Evolutionary conservation across 1,140 invertebrate genomes (phyloP).

Genomic region (Tetramorium simillimum): DNA sequence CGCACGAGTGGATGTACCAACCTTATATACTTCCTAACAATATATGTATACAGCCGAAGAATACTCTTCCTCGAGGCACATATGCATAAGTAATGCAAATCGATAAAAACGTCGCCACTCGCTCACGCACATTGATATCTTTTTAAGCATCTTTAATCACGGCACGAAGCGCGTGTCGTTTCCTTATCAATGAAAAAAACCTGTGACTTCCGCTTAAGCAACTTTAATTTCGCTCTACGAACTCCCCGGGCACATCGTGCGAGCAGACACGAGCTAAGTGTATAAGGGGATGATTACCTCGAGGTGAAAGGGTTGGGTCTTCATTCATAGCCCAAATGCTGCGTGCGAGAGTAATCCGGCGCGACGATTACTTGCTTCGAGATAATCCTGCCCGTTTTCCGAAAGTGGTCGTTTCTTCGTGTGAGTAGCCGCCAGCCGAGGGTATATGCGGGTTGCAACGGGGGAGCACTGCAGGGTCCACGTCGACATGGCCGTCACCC

Average conservation of each 20-base stretch:
- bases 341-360: constrained; percentile 70
- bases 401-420: background rate
- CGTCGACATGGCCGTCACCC: constrained; percentile 69
- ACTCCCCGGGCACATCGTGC: background rate
- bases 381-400: background rate
- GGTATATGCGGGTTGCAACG: constrained; percentile 61
- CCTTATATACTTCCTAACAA: constrained; percentile 9
- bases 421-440: constrained; percentile 57
- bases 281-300: constrained; percentile 86
- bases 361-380: constrained; percentile 30
- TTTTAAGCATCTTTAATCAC: background rate
- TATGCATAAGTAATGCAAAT: constrained; percentile 48
- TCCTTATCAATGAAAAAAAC: background rate
- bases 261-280: background rate
- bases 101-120: constrained; percentile 29
- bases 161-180: background rate
- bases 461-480: constrained; percentile 63
- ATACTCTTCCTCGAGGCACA: constrained; percentile 14
- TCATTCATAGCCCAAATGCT: constrained; percentile 87
- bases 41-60: constrained; percentile 2
- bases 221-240: background rate
- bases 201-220: background rate
- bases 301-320: constrained; percentile 90
- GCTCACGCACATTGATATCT: background rate
- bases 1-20: constrained; percentile 4